These are phyloP conservation scores for Acronicta aceris DNA, from an alignment of 2,888 invertebrate species.

Conservation along the genomic window DNA sequence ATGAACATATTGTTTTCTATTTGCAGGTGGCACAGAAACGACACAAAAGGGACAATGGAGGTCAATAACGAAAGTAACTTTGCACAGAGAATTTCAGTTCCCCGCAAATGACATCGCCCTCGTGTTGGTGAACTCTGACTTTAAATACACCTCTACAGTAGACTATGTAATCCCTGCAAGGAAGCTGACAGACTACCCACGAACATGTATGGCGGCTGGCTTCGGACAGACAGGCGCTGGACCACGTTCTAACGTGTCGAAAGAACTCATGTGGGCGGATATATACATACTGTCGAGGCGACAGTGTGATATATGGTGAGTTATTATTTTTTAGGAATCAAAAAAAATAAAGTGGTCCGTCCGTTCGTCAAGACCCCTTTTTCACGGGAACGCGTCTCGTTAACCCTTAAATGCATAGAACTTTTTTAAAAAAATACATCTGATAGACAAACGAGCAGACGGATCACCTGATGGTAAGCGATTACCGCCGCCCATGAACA, in stretches of 20 bases:
- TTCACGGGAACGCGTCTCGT: too few relatives aligned
- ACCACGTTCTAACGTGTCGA: constrained; percentile 31
- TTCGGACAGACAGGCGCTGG: constrained; percentile 60
- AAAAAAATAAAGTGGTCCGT: too few relatives aligned
- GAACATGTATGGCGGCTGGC: constrained; percentile 66
- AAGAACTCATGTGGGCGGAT: constrained; percentile 62
- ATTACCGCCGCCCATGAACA: too few relatives aligned
- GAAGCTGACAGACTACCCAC: constrained; percentile 58
- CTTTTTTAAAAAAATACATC: too few relatives aligned
- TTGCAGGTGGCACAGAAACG: constrained; percentile 26
- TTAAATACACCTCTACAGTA: constrained; percentile 58
- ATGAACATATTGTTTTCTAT: neutral
- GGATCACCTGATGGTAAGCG: too few relatives aligned
- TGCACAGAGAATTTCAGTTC: constrained; percentile 60
- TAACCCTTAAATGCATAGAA: too few relatives aligned
- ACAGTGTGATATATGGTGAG: constrained; percentile 68
- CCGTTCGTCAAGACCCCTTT: too few relatives aligned
- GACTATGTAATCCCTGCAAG: constrained; percentile 58
- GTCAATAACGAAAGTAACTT: constrained; percentile 35
- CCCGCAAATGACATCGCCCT: constrained; percentile 73
- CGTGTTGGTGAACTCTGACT: constrained; percentile 53
- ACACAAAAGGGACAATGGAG: constrained; percentile 57
- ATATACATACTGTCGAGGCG: constrained; percentile 62
- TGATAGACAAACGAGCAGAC: too few relatives aligned
- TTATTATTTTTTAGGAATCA: neutral